These are phyloP conservation scores for Kuschelorhynchus macadamiae DNA, from an alignment of 2,888 invertebrate species.

Conservation along the genomic window DNA sequence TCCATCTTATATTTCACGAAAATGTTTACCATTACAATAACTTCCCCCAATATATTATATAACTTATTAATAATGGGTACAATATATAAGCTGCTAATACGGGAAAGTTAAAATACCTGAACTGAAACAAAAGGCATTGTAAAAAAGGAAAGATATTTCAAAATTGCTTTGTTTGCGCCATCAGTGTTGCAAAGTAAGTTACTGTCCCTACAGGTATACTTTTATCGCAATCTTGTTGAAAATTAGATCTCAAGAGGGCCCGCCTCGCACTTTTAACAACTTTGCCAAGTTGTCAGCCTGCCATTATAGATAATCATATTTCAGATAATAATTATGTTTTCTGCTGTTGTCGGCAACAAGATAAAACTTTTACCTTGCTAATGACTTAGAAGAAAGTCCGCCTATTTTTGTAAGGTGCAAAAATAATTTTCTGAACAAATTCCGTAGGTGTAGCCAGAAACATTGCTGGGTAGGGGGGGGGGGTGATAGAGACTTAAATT, in stretches of 20 bases:
- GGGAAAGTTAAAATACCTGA: no score
- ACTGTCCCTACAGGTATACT: conserved; percentile 63
- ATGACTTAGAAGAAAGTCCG: neutral
- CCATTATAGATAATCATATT: conserved; percentile 42
- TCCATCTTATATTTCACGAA: no score
- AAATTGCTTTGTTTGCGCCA: conserved; percentile 10
- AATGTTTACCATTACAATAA: no score
- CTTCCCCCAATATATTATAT: no score
- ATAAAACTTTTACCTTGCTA: conserved; percentile 10
- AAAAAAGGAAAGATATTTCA: neutral
- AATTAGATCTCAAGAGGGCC: conserved; percentile 62
- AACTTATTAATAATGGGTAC: no score
- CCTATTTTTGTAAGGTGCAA: neutral
- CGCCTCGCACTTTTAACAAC: conserved; percentile 56
- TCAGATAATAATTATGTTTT: conserved; percentile 38
- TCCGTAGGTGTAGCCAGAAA: no score
- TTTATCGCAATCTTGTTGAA: conserved; percentile 63
- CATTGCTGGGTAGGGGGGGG: no score
- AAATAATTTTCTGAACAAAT: neutral
- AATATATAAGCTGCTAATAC: no score
- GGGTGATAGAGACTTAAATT: no score
- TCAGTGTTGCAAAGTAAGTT: conserved; percentile 59
- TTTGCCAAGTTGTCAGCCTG: conserved; percentile 54
- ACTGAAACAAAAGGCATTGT: no score
- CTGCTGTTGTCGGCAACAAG: conserved; percentile 15